Base-by-base conservation (phyloP, 2,888 invertebrate species). In the Drosophila kanekoi region DNA sequence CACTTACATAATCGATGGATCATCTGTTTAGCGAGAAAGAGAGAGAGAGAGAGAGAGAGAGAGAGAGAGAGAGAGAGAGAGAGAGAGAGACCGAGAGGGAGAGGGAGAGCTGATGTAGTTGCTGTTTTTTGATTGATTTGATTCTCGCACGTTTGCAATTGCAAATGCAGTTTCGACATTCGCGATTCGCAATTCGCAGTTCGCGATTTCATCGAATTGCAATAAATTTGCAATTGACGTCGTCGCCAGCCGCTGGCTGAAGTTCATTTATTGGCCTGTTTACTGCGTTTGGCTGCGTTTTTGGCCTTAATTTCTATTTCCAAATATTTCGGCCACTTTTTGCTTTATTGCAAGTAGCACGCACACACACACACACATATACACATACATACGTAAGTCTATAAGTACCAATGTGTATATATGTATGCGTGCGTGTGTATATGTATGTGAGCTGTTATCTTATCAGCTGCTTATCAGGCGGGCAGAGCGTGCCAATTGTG, bases 391-490 rank as follows among this genome's bases (percentile, higher is more conserved):
- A 43, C 20, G 14, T 14, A 38, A 14, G 9, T 13, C 2, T n/a
- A 14, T 2, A 28, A 28, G 28, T 28, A 28, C 2, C 28, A 8
- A 28, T 28, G 28, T 13, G 16, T 10, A 0, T 23, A 18, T 14
- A 14, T 41, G 4, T 16, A 14, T 41, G 20, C 41, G 13, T 32
- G 32, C 35, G 3, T 52, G 6, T 35, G 28, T 35, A 14, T 32
- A 20, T 8, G 14, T 28, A 9, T 23, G 10, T 41, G 10, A 10
- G 16, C 32, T 32, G 49, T 13, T 11, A 54, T 59, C 48, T 69
- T 62, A 76, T 77, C 76, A 69, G 72, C 28, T 23, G 57, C 43
- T 77, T 76, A 76, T 76, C 76, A 72, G 69, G 38, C 58, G 14
- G 10, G 5, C 16, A 28, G 32, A 64, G 64, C 73, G 52, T 72